phyloP scores from a whole-genome alignment of 1,140 invertebrate genomes.

The Micrasema longulum region DNA sequence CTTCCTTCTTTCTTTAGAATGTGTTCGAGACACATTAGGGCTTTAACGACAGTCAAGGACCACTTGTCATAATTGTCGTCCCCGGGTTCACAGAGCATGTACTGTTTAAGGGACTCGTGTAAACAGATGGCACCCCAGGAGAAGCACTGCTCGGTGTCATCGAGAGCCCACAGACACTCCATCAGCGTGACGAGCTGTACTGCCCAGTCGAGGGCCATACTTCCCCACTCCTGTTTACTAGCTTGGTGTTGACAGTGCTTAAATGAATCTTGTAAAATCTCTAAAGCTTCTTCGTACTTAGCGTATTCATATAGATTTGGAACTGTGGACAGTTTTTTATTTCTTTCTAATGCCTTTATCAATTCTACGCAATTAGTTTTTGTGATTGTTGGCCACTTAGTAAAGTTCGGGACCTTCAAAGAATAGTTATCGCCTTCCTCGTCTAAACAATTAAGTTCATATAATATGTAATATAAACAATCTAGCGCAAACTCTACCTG shows the following conservation, averaged over 20 bases:
- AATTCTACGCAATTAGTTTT: constrained; percentile 59
- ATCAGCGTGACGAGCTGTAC: constrained; percentile 74
- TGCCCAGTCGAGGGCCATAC: constrained; percentile 67
- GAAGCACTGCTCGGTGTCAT: constrained; percentile 74
- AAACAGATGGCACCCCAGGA: constrained; percentile 81
- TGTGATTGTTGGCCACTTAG: constrained; percentile 61
- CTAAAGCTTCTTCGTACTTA: constrained; percentile 73
- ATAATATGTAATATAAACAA: constrained; percentile 61
- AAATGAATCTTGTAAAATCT: constrained; percentile 75
- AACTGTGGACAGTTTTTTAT: constrained; percentile 65
- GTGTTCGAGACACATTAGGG: constrained; percentile 75
- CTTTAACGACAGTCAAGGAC: constrained; percentile 74
- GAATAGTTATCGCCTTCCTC: constrained; percentile 59
- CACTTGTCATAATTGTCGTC: constrained; percentile 72
- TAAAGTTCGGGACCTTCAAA: constrained; percentile 61
- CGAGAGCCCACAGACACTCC: constrained; percentile 76
- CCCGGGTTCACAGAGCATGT: constrained; percentile 66
- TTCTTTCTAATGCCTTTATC: constrained; percentile 64
- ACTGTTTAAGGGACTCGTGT: constrained; percentile 72
- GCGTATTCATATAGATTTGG: constrained; percentile 72
- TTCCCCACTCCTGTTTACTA: constrained; percentile 61
- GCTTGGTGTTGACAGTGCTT: constrained; percentile 66
- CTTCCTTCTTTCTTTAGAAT: constrained; percentile 71
- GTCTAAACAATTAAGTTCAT: constrained; percentile 64
- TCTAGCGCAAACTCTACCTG: constrained; percentile 62